Evolutionary conservation across 2,113 vertebrate genomes (phyloP).

Genomic region (Tragelaphus buxtoni): DNA sequence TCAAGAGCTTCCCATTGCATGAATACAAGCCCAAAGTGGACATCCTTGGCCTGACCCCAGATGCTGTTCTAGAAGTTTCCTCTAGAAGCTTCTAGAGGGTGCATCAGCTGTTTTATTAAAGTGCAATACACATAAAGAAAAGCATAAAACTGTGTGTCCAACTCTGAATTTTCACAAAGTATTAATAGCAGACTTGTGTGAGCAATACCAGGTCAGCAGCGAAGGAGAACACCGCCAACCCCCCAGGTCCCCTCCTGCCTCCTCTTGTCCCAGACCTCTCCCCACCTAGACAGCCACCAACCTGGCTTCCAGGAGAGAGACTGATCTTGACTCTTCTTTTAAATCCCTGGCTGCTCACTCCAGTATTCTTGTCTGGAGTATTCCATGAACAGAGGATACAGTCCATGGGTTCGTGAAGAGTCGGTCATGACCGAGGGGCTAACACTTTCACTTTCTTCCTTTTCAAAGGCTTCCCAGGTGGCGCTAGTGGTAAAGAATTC

Average conservation of each 20-base stretch:
- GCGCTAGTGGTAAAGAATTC: background rate
- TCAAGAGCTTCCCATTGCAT: background rate
- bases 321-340: accelerated
- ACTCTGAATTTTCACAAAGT: background rate
- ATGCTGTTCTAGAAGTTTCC: background rate
- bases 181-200: background rate
- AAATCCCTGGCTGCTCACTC: background rate
- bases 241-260: background rate
- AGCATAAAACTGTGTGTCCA: too few species aligned
- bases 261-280: background rate
- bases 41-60: background rate
- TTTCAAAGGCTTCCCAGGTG: background rate
- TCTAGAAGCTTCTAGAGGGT: background rate
- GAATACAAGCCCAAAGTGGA: background rate
- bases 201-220: background rate
- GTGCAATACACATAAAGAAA: background rate
- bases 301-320: background rate
- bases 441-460: background rate
- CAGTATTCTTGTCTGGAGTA: background rate
- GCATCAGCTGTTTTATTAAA: background rate
- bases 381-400: background rate
- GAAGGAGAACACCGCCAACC: background rate
- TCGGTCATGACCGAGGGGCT: background rate
- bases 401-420: background rate
- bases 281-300: background rate